Percentiles rank a stretch among this genome's conserved stretches.
Evolutionary conservation across 2,888 invertebrate genomes (phyloP).

Genomic region (Cataglyphis albicans): DNA sequence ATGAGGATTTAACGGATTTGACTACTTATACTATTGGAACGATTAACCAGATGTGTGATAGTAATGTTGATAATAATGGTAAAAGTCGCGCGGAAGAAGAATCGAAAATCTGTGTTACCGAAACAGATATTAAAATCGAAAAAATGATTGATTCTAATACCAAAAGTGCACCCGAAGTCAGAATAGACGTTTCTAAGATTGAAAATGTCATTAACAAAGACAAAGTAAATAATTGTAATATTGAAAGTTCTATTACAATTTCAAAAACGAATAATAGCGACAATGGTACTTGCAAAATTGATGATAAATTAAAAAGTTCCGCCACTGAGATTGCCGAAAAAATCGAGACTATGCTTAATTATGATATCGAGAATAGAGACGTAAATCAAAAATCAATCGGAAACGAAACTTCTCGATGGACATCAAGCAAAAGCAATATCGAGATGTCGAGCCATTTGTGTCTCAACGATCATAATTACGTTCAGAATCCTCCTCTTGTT

Average conservation of each 20-base stretch:
- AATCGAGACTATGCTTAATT: slow-evolving; percentile 1
- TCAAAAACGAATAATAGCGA: not conserved
- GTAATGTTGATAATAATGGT: not conserved
- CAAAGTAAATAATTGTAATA: not conserved
- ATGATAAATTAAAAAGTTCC: slow-evolving; percentile 1
- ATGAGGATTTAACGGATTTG: not conserved
- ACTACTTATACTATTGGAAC: not conserved
- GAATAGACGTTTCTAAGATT: too few relatives aligned
- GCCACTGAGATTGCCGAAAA: not conserved
- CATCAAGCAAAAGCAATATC: not conserved
- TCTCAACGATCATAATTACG: slow-evolving; percentile 41
- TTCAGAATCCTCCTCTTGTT: not conserved
- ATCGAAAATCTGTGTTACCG: not conserved
- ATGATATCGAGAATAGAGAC: not conserved
- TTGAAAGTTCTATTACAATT: not conserved
- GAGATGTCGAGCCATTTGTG: not conserved
- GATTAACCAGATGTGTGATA: not conserved
- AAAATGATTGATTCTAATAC: not conserved
- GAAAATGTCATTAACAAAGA: not conserved
- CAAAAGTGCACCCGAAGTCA: not conserved
- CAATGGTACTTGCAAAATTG: not conserved
- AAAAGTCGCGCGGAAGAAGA: not conserved
- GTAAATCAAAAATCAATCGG: not conserved
- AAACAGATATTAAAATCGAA: not conserved
- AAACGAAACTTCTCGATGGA: not conserved